Evolutionary conservation across 2,888 invertebrate genomes (phyloP).

Genomic region (Drosophila helvetica): DNA sequence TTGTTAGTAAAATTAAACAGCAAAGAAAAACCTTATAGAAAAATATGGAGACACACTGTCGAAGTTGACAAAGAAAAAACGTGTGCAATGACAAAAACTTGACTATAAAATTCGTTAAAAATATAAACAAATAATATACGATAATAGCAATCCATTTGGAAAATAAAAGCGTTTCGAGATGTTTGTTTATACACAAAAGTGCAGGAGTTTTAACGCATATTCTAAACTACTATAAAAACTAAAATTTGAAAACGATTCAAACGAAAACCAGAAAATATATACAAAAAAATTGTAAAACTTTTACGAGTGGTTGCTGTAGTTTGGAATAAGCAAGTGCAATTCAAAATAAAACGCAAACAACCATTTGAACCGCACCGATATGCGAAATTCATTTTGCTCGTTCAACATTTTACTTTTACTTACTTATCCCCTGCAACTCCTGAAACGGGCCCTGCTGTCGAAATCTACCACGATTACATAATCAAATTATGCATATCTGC

Average conservation of each 20-base stretch:
- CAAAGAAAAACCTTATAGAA: conserved; percentile 49
- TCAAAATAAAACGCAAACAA: conserved; percentile 73
- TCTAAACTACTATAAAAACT: conserved; percentile 22
- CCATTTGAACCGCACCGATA: conserved; percentile 51
- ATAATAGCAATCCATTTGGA: conserved; percentile 29
- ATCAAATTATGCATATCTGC: too few relatives aligned
- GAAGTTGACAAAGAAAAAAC: conserved; percentile 31
- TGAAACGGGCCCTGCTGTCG: not conserved
- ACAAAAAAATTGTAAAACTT: conserved; percentile 70
- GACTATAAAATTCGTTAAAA: conserved; percentile 50
- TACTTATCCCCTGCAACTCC: too few relatives aligned
- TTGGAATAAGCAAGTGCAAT: conserved; percentile 72
- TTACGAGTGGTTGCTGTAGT: conserved; percentile 61
- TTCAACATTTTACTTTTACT: not conserved
- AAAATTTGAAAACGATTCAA: conserved; percentile 22
- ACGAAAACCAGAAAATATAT: conserved; percentile 50
- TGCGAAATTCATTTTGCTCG: conserved; percentile 4
- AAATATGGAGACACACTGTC: conserved; percentile 21
- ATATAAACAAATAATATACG: conserved; percentile 28
- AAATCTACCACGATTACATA: too few relatives aligned
- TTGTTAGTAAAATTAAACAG: conserved; percentile 71
- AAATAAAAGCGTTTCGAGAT: conserved; percentile 30
- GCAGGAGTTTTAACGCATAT: conserved; percentile 56
- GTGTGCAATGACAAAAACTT: conserved; percentile 59
- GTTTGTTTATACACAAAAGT: not conserved